Conservation (phyloP, 2,113 vertebrate species). For the Meriones unguiculatus region DNA sequence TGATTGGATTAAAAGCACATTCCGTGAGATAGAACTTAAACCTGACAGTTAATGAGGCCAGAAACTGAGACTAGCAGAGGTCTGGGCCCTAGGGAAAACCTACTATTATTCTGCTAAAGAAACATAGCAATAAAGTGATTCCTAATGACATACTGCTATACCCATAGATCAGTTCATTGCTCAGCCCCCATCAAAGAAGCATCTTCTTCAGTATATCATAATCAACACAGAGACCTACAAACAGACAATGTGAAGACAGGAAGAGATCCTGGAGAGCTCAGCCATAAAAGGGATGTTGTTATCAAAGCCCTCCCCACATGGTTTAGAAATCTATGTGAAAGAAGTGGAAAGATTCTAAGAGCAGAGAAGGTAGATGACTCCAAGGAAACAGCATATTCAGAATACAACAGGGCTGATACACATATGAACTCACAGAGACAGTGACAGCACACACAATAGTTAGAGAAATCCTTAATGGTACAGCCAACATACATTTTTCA, state of each 20-base stretch:
- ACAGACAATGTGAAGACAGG: background rate
- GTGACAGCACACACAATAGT: background rate
- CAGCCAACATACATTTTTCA: conserved; percentile 86
- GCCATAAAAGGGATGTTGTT: background rate
- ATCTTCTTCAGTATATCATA: background rate
- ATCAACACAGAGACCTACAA: background rate
- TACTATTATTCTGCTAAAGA: background rate
- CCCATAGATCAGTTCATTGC: background rate
- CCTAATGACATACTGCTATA: background rate
- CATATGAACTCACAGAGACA: background rate
- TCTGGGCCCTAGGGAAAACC: background rate
- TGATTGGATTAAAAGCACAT: background rate
- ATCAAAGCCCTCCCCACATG: background rate
- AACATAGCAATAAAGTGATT: background rate
- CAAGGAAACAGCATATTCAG: background rate
- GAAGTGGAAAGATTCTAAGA: background rate
- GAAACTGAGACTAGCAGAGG: background rate
- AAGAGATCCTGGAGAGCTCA: background rate
- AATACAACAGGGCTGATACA: background rate
- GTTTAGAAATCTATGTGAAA: background rate
- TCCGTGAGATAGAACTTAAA: background rate
- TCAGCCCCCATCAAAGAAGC: background rate
- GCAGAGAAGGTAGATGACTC: background rate
- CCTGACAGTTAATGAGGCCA: background rate
- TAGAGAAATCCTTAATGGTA: conserved; percentile 78